These are phyloP conservation scores for Patella vulgata DNA, from an alignment of 1,140 invertebrate genomes.

Conservation along the genomic window DNA sequence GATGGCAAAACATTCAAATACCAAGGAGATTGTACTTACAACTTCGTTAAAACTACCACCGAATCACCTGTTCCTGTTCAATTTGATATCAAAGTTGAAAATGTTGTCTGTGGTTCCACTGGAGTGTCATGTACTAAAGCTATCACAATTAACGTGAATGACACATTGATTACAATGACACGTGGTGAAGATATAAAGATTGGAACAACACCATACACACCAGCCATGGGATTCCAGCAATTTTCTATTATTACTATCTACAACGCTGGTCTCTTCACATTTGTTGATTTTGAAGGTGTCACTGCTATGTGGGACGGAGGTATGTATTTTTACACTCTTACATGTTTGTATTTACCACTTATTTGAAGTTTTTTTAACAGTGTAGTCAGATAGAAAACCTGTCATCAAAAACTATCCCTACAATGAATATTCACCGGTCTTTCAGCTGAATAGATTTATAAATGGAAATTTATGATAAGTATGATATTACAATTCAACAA, in stretches of 20 bases:
- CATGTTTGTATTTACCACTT: too few relatives aligned
- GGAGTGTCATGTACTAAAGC: constrained; percentile 88
- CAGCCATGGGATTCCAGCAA: not conserved
- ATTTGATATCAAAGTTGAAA: constrained; percentile 68
- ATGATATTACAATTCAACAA: too few relatives aligned
- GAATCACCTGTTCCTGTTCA: constrained; percentile 1
- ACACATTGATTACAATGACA: constrained; percentile 19
- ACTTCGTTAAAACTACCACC: constrained; percentile 74
- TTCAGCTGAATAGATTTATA: too few relatives aligned
- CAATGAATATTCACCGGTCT: too few relatives aligned
- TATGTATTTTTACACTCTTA: too few relatives aligned
- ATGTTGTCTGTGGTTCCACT: constrained; percentile 83
- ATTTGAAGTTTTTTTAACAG: too few relatives aligned
- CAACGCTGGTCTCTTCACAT: constrained; percentile 4
- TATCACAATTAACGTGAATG: constrained; percentile 73
- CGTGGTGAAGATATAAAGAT: constrained; percentile 11
- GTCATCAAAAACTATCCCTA: too few relatives aligned
- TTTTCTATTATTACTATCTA: not conserved
- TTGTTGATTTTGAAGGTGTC: constrained; percentile 16
- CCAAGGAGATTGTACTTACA: constrained; percentile 86
- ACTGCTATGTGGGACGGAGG: constrained; percentile 33
- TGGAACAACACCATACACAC: constrained; percentile 6
- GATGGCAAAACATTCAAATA: constrained; percentile 83
- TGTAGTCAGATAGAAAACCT: too few relatives aligned
- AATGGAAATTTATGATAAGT: too few relatives aligned